Evolutionary conservation across 1,140 invertebrate species (phyloP).

Genomic region (Drosophila azteca): DNA sequence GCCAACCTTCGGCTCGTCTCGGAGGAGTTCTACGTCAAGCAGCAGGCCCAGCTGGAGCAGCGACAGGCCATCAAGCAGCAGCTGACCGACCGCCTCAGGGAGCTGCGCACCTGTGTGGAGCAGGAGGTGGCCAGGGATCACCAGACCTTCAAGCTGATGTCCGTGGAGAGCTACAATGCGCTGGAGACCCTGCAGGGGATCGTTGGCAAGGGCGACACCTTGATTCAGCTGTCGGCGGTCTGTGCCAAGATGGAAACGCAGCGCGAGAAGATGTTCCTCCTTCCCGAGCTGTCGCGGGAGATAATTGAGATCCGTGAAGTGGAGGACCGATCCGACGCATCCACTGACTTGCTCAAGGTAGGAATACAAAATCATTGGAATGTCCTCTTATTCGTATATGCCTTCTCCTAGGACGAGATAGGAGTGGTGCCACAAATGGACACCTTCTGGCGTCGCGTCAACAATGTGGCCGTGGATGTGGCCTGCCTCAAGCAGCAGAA

Average conservation of each 20-base stretch:
- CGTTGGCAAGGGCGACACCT: constrained; percentile 84
- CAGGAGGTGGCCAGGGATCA: constrained; percentile 48
- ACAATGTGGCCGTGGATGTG: constrained; percentile 75
- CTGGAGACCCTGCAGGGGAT: constrained; percentile 56
- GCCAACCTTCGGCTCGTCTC: constrained; percentile 62
- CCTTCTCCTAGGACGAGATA: constrained; percentile 41
- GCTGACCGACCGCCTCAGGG: constrained; percentile 50
- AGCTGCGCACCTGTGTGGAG: constrained; percentile 67
- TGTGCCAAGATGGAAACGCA: constrained; percentile 86
- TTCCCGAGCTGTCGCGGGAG: constrained; percentile 72
- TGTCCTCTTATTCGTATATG: background rate
- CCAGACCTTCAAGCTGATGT: constrained; percentile 65
- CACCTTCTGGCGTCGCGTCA: constrained; percentile 79
- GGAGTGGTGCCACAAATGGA: constrained; percentile 69
- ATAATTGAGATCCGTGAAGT: constrained; percentile 64
- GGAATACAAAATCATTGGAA: background rate
- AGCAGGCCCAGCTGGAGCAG: constrained; percentile 64
- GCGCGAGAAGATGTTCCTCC: constrained; percentile 85
- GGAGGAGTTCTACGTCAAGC: constrained; percentile 64
- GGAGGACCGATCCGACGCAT: constrained; percentile 4
- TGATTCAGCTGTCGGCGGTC: constrained; percentile 84
- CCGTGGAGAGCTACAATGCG: constrained; percentile 66
- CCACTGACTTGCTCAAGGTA: constrained; percentile 55
- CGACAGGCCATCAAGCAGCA: constrained; percentile 63
- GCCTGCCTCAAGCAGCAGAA: constrained; percentile 75